Base-by-base conservation (phyloP, 2,888 invertebrate species). In the Oscheius myriophilus region DNA sequence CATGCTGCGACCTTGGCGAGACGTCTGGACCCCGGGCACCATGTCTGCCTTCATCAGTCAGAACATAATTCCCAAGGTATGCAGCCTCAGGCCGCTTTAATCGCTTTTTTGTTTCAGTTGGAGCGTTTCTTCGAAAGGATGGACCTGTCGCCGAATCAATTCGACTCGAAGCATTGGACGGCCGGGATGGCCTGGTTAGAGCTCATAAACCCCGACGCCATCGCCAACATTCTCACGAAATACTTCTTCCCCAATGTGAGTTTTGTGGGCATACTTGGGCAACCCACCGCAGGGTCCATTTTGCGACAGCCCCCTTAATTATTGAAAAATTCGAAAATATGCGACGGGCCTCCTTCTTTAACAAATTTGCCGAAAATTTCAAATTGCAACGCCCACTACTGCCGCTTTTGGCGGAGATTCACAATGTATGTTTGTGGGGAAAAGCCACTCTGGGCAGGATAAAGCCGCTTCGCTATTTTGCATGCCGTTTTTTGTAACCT, bases 1-100 rank as follows among this genome's bases (percentile, higher is more conserved):
- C 26, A 93, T 97, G 90, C 90, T 98, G 33, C 91, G 92, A 65
- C 96, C 97, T 0, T 98, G 98, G 98, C 89, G 90, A 26, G 90
- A 89, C 62, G 92, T 93, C 0, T 92, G 95, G 87, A 89, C 91
- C 54, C 91, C 91, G 67, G 91, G 91, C 16, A 91, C 92, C 63
- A 91, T 94, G 90, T 91, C 92, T 64, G 91, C 91, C 1, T 94
- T 95, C 86, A 87, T 95, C 18, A 88, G 92, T 9, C 93, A 93
- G 83, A 93, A 96, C 87, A 92, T 96, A 74, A 90, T 95, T 77
- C 95, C 95, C 43, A 95, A 76, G 61, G 57, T 76, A 7, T 1
- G 21, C 18, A n/a, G 14, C 16, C 16, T 16, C 23, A 33, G 33
- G 23, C 43, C 23, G 12, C 23, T 54, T 16, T 59, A 41, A 1